Base-by-base conservation (phyloP, 2,888 invertebrate genomes). In the Coelopa pilipes region DNA sequence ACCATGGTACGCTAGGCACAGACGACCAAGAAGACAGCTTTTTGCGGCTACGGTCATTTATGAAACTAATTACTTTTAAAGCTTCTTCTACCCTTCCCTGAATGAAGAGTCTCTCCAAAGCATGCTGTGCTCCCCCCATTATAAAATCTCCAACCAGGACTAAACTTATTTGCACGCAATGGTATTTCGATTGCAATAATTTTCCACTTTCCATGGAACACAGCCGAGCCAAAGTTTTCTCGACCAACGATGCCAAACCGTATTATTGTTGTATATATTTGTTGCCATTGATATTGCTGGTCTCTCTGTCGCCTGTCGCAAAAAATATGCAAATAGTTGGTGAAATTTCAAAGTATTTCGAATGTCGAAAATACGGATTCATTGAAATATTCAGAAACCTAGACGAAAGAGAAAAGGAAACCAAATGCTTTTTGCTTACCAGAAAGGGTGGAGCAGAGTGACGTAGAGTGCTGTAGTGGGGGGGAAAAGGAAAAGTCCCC, bases 41-140 rank as follows among this genome's bases (percentile, higher is more conserved):
- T 47, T 70, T 69, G 46, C 21, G 46, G 45, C 13, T 46, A 59
- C n/a, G 57, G 46, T 63, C 72, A 72, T 74, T 72, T 72, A 63
- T 74, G 63, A 50, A 74, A 60, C 70, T 74, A 74, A 71, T 74
- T 74, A 71, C 65, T 71, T 70, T 59, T 15, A 70, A 70, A 70
- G 69, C 57, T 60, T 60, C 46, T 45, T 57, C n/a, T n/a, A n/a
- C n/a, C n/a, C n/a, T n/a, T n/a, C n/a, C n/a, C n/a, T n/a, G n/a
- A n/a, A n/a, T n/a, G n/a, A n/a, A n/a, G n/a, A n/a, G n/a, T n/a
- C n/a, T n/a, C n/a, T n/a, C n/a, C n/a, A n/a, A n/a, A n/a, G n/a
- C n/a, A n/a, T n/a, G n/a, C n/a, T n/a, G 60, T 13, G 2, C 5
- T 15, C 9, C 63, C 11, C 34, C 45, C 34, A 21, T n/a, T 46